Evolutionary conservation across 2,113 vertebrate genomes (phyloP).

Genomic region (Oriolus oriolus): DNA sequence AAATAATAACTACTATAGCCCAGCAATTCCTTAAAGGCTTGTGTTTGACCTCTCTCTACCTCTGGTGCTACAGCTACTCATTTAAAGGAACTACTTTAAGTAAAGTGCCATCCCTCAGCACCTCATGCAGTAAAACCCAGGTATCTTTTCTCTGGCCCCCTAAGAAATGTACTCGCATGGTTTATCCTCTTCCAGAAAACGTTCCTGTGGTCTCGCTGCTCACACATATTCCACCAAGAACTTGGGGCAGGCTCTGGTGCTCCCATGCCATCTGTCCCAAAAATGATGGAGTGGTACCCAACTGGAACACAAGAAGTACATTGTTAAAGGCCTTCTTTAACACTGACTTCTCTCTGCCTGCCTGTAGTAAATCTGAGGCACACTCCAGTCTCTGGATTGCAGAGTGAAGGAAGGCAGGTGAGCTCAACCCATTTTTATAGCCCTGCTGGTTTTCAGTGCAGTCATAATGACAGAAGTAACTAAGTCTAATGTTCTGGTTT

Average conservation of each 20-base stretch:
- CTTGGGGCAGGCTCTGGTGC: fast-evolving
- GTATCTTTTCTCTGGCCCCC: background rate
- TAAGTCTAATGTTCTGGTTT: background rate
- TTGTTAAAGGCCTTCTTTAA: background rate
- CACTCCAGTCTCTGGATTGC: background rate
- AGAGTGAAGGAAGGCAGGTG: background rate
- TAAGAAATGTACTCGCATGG: background rate
- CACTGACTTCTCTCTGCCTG: background rate
- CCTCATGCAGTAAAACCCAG: background rate
- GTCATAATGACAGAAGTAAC: background rate
- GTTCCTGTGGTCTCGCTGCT: background rate
- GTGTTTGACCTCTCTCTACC: background rate
- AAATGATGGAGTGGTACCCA: background rate
- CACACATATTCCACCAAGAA: fast-evolving
- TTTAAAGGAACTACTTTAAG: background rate
- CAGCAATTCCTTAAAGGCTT: background rate
- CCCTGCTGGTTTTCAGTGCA: background rate
- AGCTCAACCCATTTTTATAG: background rate
- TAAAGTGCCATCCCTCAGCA: background rate
- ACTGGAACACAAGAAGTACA: background rate
- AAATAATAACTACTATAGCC: background rate
- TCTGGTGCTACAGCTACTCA: background rate
- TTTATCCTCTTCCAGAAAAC: background rate
- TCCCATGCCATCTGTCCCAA: fast-evolving
- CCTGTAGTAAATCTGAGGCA: background rate